phyloP scores from a whole-genome alignment of 1,140 invertebrate genomes.

The Drosophila grimshawi region DNA sequence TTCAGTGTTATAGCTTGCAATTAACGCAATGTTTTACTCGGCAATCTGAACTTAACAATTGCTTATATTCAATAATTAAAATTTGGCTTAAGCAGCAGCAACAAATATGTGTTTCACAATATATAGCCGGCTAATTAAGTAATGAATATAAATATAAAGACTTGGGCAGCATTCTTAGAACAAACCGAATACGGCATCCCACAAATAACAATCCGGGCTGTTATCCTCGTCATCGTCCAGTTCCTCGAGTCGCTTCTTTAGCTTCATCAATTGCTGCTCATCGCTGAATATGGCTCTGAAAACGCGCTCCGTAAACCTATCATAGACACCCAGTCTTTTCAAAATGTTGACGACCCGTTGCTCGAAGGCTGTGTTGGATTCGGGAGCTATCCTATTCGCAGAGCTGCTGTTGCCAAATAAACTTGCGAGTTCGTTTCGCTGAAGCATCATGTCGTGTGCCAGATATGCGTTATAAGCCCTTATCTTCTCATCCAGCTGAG shows the following conservation, averaged over 20 bases:
- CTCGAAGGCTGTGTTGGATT: constrained; percentile 5
- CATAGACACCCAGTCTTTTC: constrained; percentile 39
- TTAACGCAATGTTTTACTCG: not conserved
- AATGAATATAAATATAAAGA: not conserved
- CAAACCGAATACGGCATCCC: constrained; percentile 39
- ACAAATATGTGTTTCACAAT: not conserved
- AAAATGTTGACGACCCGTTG: constrained; percentile 37
- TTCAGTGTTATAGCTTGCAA: too few species aligned
- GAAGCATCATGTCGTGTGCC: not conserved
- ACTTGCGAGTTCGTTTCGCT: not conserved
- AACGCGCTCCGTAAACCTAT: constrained; percentile 22
- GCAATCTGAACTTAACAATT: not conserved
- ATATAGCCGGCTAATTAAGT: not conserved
- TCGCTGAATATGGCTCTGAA: constrained; percentile 50
- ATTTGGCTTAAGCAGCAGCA: not conserved
- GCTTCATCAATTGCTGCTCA: constrained; percentile 27
- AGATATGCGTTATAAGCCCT: constrained; percentile 28
- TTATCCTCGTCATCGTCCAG: constrained; percentile 17
- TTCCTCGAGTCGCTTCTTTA: constrained; percentile 38
- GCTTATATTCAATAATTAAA: too few species aligned
- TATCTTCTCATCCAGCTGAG: constrained; percentile 51
- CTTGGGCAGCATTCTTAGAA: constrained; percentile 1
- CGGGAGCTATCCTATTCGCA: not conserved
- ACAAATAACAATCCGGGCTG: constrained; percentile 1
- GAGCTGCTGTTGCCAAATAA: not conserved